A percentile compares a stretch with the other conserved stretches of the same genome.
Conservation (phyloP, 2,888 invertebrate species). For the Orgyia antiqua region DNA sequence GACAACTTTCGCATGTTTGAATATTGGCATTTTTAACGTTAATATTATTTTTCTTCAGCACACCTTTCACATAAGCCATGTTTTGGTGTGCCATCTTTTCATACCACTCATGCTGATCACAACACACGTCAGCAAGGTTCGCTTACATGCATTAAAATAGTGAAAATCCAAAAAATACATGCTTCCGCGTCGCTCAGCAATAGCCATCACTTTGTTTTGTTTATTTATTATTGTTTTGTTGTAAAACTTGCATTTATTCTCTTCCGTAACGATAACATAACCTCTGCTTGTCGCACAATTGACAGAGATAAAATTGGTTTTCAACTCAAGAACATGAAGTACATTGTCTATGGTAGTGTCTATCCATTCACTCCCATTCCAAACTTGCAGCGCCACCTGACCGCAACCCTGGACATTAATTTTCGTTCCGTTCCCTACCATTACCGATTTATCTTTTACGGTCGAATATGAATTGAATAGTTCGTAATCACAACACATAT, state of each 20-base stretch:
- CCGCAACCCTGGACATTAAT: slow-evolving; percentile 16
- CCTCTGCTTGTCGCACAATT: slow-evolving; percentile 6
- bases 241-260: slow-evolving; percentile 15
- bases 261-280: slow-evolving; percentile 2
- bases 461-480: slow-evolving; percentile 12
- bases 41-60: slow-evolving; percentile 18
- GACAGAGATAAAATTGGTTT: slow-evolving; percentile 20
- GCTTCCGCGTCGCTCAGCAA: neutral
- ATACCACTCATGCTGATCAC: slow-evolving; percentile 14
- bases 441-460: slow-evolving; percentile 11
- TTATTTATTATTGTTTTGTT: no score
- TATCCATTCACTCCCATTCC: slow-evolving; percentile 19
- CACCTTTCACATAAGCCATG: slow-evolving; percentile 10
- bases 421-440: slow-evolving; percentile 16
- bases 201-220: slow-evolving; percentile 2
- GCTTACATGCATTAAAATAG: neutral
- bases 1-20: slow-evolving; percentile 16
- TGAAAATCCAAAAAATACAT: neutral
- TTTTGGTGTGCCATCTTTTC: slow-evolving; percentile 19
- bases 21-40: slow-evolving; percentile 4
- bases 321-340: slow-evolving; percentile 18
- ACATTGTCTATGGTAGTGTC: slow-evolving; percentile 23
- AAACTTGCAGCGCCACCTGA: slow-evolving; percentile 17
- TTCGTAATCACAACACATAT: slow-evolving; percentile 13
- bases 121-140: neutral